Evolutionary conservation across 2,797 vertebrate species (phyloP).

Genomic region (Morus bassanus): DNA sequence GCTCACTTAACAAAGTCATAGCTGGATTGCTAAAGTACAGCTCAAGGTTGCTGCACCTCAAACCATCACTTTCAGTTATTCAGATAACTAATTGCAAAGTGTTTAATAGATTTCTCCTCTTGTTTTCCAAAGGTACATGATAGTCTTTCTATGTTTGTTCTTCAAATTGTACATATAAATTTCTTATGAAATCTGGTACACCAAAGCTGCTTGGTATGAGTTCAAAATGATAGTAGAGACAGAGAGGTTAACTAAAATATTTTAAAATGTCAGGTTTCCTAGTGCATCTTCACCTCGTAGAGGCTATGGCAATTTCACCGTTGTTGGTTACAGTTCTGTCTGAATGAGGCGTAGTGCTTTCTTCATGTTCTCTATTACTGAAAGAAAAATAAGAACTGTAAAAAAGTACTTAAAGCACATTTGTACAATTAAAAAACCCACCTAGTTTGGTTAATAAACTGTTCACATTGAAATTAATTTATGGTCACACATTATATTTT

Average conservation of each 20-base stretch:
- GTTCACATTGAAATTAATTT: neutral
- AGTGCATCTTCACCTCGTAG: neutral
- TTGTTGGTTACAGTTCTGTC: conserved; percentile 69
- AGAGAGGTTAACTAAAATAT: neutral
- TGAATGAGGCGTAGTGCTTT: conserved; percentile 78
- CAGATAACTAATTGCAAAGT: neutral
- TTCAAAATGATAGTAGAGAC: neutral
- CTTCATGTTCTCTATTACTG: conserved; percentile 82
- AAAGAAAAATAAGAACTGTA: conserved; percentile 18
- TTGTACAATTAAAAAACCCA: neutral
- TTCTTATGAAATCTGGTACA: neutral
- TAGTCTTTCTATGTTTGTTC: neutral
- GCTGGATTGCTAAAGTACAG: neutral
- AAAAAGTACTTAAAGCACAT: neutral
- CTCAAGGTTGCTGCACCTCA: neutral
- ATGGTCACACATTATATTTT: neutral
- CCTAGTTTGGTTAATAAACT: neutral
- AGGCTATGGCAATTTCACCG: neutral
- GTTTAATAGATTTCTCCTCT: neutral
- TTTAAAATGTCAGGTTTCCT: neutral
- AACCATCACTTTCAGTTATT: neutral
- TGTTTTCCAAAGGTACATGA: neutral
- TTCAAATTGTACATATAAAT: neutral
- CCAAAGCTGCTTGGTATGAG: neutral
- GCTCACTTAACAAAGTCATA: neutral